These are phyloP conservation scores for Drosophila infuscata DNA, from an alignment of 2,888 invertebrate genomes.

Conservation along the genomic window DNA sequence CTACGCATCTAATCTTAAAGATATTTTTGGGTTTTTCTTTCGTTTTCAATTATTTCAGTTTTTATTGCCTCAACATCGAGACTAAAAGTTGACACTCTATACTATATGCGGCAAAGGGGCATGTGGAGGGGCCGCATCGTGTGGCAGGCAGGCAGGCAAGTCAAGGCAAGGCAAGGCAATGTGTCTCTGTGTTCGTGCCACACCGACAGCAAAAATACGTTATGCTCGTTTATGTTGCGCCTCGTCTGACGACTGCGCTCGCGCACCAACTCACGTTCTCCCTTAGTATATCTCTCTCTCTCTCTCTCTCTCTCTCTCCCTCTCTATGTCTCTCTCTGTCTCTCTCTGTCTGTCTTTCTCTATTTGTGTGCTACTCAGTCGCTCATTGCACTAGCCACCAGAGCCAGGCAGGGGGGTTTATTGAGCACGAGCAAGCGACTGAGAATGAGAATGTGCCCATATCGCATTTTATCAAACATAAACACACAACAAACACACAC, in stretches of 20 bases:
- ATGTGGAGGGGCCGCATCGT: slow-evolving; percentile 12
- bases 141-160: slow-evolving; percentile 14
- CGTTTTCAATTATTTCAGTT: slow-evolving; percentile 71
- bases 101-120: slow-evolving; percentile 37
- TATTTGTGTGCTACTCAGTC: slow-evolving; percentile 4
- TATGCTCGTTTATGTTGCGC: slow-evolving; percentile 77
- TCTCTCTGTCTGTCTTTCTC: slow-evolving; percentile 13
- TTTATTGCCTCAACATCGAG: slow-evolving; percentile 75
- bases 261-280: slow-evolving; percentile 58
- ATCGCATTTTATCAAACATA: slow-evolving; percentile 80
- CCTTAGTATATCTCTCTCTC: slow-evolving; percentile 8
- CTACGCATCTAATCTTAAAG: slow-evolving; percentile 73
- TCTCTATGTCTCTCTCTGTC: slow-evolving; percentile 12
- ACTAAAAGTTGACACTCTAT: slow-evolving; percentile 78
- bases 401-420: slow-evolving; percentile 57
- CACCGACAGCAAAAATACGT: slow-evolving; percentile 80
- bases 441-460: slow-evolving; percentile 74
- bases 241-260: slow-evolving; percentile 58
- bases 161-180: slow-evolving; percentile 2
- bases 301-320: slow-evolving; percentile 17
- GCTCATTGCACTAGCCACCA: slow-evolving; percentile 56
- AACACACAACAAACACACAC: slow-evolving; percentile 47
- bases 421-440: slow-evolving; percentile 55
- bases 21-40: slow-evolving; percentile 65
- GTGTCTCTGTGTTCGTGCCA: slow-evolving; percentile 56